Conservation (phyloP, 2,888 invertebrate species). For the Cinara cedri region DNA sequence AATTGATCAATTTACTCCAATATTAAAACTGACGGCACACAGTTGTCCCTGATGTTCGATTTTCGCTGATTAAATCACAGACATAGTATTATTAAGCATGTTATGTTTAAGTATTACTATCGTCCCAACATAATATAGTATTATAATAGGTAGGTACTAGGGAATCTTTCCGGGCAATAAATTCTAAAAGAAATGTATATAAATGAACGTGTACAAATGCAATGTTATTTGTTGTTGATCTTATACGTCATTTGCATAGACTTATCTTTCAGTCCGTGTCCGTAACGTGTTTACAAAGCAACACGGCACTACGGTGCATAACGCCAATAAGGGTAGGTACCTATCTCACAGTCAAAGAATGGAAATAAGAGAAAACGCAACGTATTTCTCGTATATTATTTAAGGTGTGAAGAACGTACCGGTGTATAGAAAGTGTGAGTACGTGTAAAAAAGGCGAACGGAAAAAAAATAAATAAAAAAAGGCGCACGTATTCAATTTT, state of each 20-base stretch:
- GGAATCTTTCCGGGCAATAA: background rate
- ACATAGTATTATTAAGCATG: too few species aligned
- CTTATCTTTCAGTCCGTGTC: constrained; percentile 34
- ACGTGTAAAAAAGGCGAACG: constrained; percentile 25
- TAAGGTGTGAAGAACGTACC: constrained; percentile 35
- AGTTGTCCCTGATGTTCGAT: too few species aligned
- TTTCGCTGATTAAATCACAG: too few species aligned
- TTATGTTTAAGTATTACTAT: too few species aligned
- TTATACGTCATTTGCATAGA: constrained; percentile 43
- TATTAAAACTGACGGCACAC: too few species aligned
- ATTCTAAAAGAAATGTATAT: background rate
- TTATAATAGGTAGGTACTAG: too few species aligned
- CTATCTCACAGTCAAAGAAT: constrained; percentile 41
- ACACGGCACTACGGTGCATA: constrained; percentile 20
- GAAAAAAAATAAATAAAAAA: constrained; percentile 48
- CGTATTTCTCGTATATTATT: constrained; percentile 49
- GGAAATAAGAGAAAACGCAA: constrained; percentile 17
- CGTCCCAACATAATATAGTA: too few species aligned
- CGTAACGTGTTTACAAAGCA: constrained; percentile 40
- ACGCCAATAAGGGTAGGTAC: constrained; percentile 38
- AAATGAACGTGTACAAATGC: constrained; percentile 13
- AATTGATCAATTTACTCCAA: too few species aligned
- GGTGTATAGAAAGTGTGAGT: constrained; percentile 24
- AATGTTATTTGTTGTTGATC: constrained; percentile 26
- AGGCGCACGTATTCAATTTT: constrained; percentile 53